Base-by-base conservation (phyloP, 2,113 vertebrate genomes). In the Ondatra zibethicus region DNA sequence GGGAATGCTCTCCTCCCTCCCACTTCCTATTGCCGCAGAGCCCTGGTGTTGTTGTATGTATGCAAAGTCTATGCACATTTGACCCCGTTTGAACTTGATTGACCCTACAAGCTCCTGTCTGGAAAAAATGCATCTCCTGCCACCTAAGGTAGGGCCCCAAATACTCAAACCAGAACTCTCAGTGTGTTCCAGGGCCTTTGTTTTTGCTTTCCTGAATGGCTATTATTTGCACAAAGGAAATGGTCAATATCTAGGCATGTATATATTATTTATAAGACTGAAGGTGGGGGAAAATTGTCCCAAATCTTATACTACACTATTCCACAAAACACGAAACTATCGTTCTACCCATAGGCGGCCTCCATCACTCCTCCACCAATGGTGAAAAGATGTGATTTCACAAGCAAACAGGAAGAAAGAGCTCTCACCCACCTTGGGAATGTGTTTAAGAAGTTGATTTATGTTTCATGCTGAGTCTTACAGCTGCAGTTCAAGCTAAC, bases 401-500 rank as follows among this genome's bases (percentile, higher is more conserved):
- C 97, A 98, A 97, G 97, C 96, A 81, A 98, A 98, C 98, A 93
- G 96, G 97, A 99, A 98, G 97, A 98, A 98, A 99, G 98, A 98
- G 92, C 97, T 98, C 98, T 97, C 98, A 98, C 97, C 98, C 98
- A 98, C 98, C 98, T 98, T 98, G 98, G 98, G 98, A 99, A 98
- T 97, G 36, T 98, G 98, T 98, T 99, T 99, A 98, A 98, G 98
- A 98, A 98, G 98, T 97, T 99, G 99, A 99, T 99, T 99, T 99
- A 99, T 98, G 98, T 98, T 98, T 97, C 98, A 97, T 96, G 98
- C 98, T 98, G 98, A 98, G 98, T 97, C 98, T 98, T 98, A 99
- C 99, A 99, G 98, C 99, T 99, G 99, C 98, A 99, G 98, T 99
- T 99, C 98, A 99, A 98, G 98, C 98, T 98, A 98, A 98, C 98